Evolutionary conservation across 2,797 vertebrate species (phyloP).

Genomic region (Sebastes kiyomatsui): DNA sequence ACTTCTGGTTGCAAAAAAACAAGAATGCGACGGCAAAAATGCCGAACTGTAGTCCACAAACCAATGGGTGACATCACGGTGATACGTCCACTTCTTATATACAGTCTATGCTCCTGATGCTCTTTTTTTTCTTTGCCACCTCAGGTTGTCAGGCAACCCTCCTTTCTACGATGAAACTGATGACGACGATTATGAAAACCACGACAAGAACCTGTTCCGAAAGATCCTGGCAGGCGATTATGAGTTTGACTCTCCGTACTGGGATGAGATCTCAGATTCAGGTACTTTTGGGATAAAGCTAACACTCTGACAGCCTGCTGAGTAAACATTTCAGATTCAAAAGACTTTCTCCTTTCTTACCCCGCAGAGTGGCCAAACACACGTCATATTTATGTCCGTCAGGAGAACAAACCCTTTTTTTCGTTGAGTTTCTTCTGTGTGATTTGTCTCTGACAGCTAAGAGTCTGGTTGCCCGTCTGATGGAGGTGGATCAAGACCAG

Average conservation of each 20-base stretch:
- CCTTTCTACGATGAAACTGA: slow-evolving; percentile 97
- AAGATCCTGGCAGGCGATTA: slow-evolving; percentile 97
- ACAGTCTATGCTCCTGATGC: background rate
- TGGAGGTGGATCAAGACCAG: slow-evolving; percentile 98
- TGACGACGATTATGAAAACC: slow-evolving; percentile 97
- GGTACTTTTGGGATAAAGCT: slow-evolving; percentile 72
- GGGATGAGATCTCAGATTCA: slow-evolving; percentile 98
- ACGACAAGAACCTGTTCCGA: slow-evolving; percentile 97
- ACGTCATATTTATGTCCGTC: slow-evolving; percentile 7
- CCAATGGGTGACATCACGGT: no score
- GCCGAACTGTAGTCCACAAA: no score
- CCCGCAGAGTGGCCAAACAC: slow-evolving; percentile 12
- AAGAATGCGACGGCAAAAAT: no score
- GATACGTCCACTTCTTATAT: no score
- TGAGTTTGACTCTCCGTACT: slow-evolving; percentile 97
- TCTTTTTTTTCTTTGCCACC: background rate
- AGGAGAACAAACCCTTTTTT: slow-evolving; percentile 19
- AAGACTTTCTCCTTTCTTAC: background rate
- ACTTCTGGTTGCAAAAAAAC: no score
- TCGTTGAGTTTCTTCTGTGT: slow-evolving; percentile 23
- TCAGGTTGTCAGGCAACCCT: slow-evolving; percentile 95
- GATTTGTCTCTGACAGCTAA: slow-evolving; percentile 77
- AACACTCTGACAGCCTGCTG: slow-evolving; percentile 7
- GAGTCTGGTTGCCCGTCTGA: slow-evolving; percentile 91
- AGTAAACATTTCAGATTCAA: slow-evolving; percentile 22